phyloP scores from a whole-genome alignment of 1,140 invertebrate genomes.

The Chlorops oryzae region DNA sequence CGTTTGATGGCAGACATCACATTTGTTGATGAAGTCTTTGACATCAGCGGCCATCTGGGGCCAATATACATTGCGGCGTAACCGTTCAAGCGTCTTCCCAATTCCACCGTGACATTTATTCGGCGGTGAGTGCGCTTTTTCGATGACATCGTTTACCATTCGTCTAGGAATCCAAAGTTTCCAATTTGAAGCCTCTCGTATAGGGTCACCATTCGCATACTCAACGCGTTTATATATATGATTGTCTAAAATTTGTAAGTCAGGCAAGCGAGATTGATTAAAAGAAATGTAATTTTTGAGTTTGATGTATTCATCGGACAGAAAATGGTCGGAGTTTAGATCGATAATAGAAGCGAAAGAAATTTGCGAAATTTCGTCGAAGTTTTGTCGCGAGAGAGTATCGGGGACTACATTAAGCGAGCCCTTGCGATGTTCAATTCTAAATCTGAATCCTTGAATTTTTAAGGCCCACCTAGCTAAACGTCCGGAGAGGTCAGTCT shows the following conservation, averaged over 20 bases:
- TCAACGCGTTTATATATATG: neutral
- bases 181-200: neutral
- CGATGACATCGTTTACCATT: neutral
- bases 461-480: neutral
- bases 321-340: neutral
- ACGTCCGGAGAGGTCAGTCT: neutral
- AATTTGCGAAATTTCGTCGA: neutral
- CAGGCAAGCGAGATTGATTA: neutral
- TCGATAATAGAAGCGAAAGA: neutral
- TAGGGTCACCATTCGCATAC: neutral
- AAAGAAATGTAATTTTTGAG: neutral
- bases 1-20: too few species aligned
- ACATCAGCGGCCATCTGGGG: too few species aligned
- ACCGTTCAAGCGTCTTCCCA: neutral
- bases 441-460: too few species aligned
- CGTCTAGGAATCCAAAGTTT: too few species aligned
- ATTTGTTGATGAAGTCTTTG: too few species aligned
- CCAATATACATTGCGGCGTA: too few species aligned
- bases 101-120: conserved; percentile 1
- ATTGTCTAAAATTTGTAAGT: neutral
- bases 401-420: neutral
- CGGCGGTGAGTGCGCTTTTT: neutral
- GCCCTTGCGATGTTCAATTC: neutral
- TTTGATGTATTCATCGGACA: neutral
- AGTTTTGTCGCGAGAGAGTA: neutral